phyloP scores from a whole-genome alignment of 2,797 vertebrate genomes.

The Chrysocyon brachyurus region DNA sequence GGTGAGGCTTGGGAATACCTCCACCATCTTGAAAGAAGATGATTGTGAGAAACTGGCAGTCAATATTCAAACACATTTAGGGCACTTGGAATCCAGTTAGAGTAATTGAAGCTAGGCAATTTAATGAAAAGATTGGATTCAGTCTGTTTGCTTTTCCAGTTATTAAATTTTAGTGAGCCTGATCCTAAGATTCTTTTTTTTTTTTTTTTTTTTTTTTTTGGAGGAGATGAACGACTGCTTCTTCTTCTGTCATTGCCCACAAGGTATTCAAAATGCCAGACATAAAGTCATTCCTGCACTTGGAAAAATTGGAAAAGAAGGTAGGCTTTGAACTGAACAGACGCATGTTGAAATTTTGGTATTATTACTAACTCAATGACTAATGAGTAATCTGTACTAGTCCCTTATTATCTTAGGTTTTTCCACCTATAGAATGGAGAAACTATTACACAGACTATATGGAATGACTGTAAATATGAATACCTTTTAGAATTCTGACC shows the following conservation, averaged over 20 bases:
- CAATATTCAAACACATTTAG: slow-evolving; percentile 37
- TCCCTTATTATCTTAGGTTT: not conserved
- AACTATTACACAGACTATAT: not conserved
- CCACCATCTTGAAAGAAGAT: not conserved
- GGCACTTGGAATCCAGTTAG: slow-evolving; percentile 9
- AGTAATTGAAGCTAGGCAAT: slow-evolving; percentile 57
- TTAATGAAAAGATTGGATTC: slow-evolving; percentile 59
- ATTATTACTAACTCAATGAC: not conserved
- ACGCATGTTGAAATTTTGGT: not conserved
- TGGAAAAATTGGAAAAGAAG: not conserved
- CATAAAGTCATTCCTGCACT: slow-evolving; percentile 16
- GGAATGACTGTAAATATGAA: not conserved
- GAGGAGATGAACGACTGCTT: slow-evolving; percentile 7
- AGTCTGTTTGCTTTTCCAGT: not conserved
- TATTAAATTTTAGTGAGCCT: slow-evolving; percentile 62
- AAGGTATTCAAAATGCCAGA: slow-evolving; percentile 72
- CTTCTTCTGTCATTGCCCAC: not conserved
- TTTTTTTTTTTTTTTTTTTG: not conserved
- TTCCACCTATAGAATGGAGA: not conserved
- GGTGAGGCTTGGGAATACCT: not conserved
- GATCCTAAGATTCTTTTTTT: not conserved
- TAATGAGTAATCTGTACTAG: not conserved
- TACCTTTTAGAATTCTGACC: not conserved
- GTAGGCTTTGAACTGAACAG: not conserved
- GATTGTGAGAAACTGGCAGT: not conserved